phyloP scores from a whole-genome alignment of 2,113 vertebrate species.

The Cranoglanis bouderius region DNA sequence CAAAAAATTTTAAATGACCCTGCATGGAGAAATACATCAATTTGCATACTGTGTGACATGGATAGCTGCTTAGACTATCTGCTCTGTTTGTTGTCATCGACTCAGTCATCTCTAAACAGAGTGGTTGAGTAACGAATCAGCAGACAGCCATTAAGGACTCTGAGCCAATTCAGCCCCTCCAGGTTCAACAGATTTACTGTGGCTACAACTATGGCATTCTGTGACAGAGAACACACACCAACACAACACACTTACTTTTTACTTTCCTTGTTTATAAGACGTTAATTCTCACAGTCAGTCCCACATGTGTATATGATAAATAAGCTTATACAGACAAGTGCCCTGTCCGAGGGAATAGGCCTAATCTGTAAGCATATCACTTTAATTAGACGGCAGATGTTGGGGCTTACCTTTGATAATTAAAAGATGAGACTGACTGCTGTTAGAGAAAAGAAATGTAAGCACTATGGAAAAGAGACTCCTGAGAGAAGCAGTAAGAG shows the following conservation, averaged over 20 bases:
- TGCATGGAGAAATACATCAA: not conserved
- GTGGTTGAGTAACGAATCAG: constrained; percentile 4
- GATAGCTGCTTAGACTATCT: not conserved
- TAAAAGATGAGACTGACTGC: not conserved
- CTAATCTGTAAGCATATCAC: not conserved
- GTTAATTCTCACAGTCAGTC: not conserved
- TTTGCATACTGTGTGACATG: not conserved
- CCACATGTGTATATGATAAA: not conserved
- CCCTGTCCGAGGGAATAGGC: not conserved
- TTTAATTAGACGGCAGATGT: not conserved
- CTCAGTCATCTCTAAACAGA: constrained; percentile 12
- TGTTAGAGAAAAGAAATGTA: not conserved
- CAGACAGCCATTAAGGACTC: constrained; percentile 10
- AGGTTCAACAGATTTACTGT: constrained; percentile 1
- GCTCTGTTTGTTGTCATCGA: constrained; percentile 13
- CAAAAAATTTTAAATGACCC: not conserved
- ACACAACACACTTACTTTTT: not conserved
- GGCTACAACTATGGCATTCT: not conserved
- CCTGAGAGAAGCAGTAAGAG: not conserved
- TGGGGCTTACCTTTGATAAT: not conserved
- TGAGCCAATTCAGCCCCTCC: constrained; percentile 26
- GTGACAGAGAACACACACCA: not conserved
- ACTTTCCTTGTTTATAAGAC: constrained; percentile 11
- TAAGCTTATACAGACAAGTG: not conserved
- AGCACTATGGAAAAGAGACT: not conserved